Evolutionary conservation across 2,113 vertebrate genomes (phyloP), one percentile per base, ranked within the genome.

Genomic region (Micronycteris hirsuta): DNA sequence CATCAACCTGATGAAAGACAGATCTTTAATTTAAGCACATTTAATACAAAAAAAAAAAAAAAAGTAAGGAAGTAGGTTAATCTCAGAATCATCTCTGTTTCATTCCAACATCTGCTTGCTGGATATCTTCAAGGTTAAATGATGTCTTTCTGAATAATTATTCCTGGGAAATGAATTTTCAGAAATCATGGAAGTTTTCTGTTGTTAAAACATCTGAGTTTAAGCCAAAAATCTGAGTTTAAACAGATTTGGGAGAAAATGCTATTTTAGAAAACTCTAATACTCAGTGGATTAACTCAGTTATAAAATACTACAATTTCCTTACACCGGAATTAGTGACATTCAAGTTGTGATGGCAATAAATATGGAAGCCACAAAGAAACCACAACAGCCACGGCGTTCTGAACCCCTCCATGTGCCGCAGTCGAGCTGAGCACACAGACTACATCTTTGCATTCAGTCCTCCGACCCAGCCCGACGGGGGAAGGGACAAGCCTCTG

Each of bases 181-280:
- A 94, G 16, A 96, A 80, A 81, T 67, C 77, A 81, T 36, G 13
- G 8, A 77, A 84, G 33, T 61, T 89, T 89, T 88, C 85, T 49
- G 45, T 80, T 90, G 52, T 86, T 70, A 49, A 93, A 93, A 82
- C 11, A 89, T 45, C 22, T 36, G 28, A 94, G 20, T 82, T 70
- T 71, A 89, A 77, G 26, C 36, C n/a, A 63, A 83, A 96, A 86
- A 83, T 86, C 17, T 95, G 28, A 63, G 28, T 86, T 80, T 56
- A 87, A 68, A 86, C 4, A 73, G 24, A 81, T 45, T 58, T 43
- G 24, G 15, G 33, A 9, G 17, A 4, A 12, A 36, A 45, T 8
- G 15, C 4, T 38, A 43, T 74, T 74, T 96, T 86, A 92, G n/a
- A 43, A 95, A 76, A 81, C 16, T 22, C 77, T 73, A 81, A 81